phyloP scores from a whole-genome alignment of 2,888 invertebrate species.

The Brachyptera risi region DNA sequence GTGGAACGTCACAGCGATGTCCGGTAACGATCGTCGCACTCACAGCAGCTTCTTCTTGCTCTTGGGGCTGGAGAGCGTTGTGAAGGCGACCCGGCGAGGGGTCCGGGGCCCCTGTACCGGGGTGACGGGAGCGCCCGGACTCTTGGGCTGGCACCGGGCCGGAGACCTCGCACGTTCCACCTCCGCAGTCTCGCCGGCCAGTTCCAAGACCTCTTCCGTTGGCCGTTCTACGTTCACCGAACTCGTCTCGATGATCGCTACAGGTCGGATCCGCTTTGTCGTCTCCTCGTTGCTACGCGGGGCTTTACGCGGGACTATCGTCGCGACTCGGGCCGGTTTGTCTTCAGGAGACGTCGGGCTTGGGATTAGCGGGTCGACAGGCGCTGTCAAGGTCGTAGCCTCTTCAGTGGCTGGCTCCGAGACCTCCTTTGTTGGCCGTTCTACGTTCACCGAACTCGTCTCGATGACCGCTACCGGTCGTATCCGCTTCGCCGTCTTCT shows the following conservation, averaged over 20 bases:
- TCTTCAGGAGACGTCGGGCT: no score
- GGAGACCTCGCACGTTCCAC: no score
- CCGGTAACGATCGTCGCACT: no score
- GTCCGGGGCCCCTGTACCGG: constrained; percentile 49
- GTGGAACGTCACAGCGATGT: no score
- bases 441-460: background rate
- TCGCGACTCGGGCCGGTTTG: no score
- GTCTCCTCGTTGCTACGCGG: background rate
- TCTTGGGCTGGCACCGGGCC: no score
- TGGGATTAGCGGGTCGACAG: no score
- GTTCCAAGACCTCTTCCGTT: background rate
- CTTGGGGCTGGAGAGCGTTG: constrained; percentile 75
- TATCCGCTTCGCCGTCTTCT: background rate
- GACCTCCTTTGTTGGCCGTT: background rate
- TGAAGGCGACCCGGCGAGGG: constrained; percentile 66
- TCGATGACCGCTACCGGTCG: background rate
- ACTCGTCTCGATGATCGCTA: background rate
- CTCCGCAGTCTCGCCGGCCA: background rate
- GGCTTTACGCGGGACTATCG: background rate
- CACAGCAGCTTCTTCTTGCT: constrained; percentile 53
- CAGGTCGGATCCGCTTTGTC: background rate
- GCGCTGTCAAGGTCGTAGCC: no score
- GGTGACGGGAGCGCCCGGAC: background rate
- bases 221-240: no score
- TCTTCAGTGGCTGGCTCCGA: background rate